Conservation (phyloP, 2,113 vertebrate genomes). For the Sorex fumeus region DNA sequence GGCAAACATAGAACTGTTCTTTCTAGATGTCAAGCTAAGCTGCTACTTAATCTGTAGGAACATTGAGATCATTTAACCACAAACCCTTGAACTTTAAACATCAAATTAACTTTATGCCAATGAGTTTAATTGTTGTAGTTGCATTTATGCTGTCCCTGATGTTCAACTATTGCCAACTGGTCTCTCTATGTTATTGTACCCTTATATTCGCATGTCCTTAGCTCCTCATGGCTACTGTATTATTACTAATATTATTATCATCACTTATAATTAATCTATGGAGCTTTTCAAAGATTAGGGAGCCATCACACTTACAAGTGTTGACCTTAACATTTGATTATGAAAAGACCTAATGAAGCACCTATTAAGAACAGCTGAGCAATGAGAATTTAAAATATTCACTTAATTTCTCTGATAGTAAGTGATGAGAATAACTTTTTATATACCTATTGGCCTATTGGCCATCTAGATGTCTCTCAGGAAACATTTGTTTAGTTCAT, state of each 20-base stretch:
- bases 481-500: too few relatives aligned
- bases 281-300: neutral
- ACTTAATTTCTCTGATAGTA: too few relatives aligned
- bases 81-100: constrained; percentile 58
- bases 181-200: neutral
- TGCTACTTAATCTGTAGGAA: constrained; percentile 45
- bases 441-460: too few relatives aligned
- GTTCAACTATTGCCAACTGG: constrained; percentile 43
- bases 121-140: constrained; percentile 61
- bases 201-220: constrained; percentile 3
- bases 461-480: too few relatives aligned
- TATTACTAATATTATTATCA: neutral
- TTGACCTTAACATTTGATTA: neutral
- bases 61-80: constrained; percentile 35
- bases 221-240: neutral
- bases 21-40: neutral
- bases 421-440: too few relatives aligned
- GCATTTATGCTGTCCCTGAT: neutral
- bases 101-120: constrained; percentile 63
- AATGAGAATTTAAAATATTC: neutral
- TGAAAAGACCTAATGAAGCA: neutral
- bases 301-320: neutral
- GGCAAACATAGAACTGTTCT: neutral
- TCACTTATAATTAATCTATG: neutral
- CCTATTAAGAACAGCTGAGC: neutral